These are phyloP conservation scores for Drosophila kambysellisi DNA, from an alignment of 2,888 invertebrate genomes.

Conservation along the genomic window DNA sequence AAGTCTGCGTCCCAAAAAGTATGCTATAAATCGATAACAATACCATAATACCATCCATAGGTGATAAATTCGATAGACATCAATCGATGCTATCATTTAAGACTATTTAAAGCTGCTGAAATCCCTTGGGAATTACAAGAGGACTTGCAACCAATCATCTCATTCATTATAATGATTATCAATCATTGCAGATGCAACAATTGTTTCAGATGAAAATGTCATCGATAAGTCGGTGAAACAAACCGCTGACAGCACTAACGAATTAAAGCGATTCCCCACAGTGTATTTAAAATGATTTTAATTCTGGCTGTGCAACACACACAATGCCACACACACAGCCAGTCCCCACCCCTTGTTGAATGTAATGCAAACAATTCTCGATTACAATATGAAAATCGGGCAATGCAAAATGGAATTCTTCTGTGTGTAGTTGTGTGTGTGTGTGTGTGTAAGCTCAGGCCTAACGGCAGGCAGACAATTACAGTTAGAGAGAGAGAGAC, in stretches of 20 bases:
- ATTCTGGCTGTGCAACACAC: constrained; percentile 14
- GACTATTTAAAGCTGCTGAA: not conserved
- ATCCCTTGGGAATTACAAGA: not conserved
- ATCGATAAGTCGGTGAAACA: constrained; percentile 32
- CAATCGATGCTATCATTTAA: not conserved
- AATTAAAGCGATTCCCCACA: constrained; percentile 20
- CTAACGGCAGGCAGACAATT: not conserved
- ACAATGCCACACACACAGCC: not conserved
- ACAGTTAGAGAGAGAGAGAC: constrained; percentile 1
- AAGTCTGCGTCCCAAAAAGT: constrained; percentile 9
- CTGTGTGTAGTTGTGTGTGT: constrained; percentile 1
- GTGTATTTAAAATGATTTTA: constrained; percentile 40
- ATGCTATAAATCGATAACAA: constrained; percentile 2
- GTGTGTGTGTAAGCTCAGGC: constrained; percentile 4
- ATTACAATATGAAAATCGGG: constrained; percentile 55
- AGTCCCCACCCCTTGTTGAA: constrained; percentile 30
- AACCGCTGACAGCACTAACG: constrained; percentile 16
- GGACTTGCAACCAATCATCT: not conserved
- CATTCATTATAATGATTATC: not conserved
- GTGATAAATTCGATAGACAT: not conserved
- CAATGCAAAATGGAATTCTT: constrained; percentile 44
- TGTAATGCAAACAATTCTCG: constrained; percentile 54
- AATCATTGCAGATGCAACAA: constrained; percentile 12
- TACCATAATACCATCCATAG: not conserved
- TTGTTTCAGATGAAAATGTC: constrained; percentile 17